These are phyloP conservation scores for Crotalus viridis DNA, from an alignment of 2,113 vertebrate genomes.

Conservation along the genomic window DNA sequence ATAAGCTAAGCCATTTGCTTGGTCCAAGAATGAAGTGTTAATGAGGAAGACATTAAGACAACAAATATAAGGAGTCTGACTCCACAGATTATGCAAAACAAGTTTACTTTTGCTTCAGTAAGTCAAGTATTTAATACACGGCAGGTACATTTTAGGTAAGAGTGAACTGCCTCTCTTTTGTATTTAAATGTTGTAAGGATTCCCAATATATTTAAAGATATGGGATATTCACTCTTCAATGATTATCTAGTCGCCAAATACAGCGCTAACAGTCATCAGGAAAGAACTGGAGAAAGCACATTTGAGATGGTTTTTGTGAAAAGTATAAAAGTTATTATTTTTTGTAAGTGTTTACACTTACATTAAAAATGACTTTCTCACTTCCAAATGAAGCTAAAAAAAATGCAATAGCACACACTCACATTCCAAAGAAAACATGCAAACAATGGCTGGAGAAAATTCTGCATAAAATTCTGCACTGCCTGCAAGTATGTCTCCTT, in stretches of 20 bases:
- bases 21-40: conserved; percentile 32
- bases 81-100: conserved; percentile 61
- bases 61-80: conserved; percentile 59
- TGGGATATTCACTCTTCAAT: conserved; percentile 58
- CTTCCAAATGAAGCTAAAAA: conserved; percentile 68
- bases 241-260: conserved; percentile 73
- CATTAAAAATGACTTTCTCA: conserved; percentile 72
- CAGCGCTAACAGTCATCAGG: conserved; percentile 63
- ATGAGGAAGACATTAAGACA: conserved; percentile 48
- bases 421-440: conserved; percentile 74
- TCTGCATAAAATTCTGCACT: conserved; percentile 71
- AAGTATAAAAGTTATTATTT: conserved; percentile 71
- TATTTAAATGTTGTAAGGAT: conserved; percentile 67
- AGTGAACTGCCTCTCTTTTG: conserved; percentile 53
- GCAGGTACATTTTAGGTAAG: conserved; percentile 58
- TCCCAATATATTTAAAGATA: conserved; percentile 47
- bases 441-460: conserved; percentile 69
- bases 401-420: conserved; percentile 69
- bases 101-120: conserved; percentile 60
- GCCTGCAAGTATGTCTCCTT: conserved; percentile 58
- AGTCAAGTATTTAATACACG: conserved; percentile 62
- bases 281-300: conserved; percentile 61
- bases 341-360: conserved; percentile 70
- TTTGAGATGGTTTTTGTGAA: conserved; percentile 68
- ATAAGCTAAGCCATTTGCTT: conserved; percentile 35